phyloP scores from a whole-genome alignment of 1,140 invertebrate genomes.

The Drosophila neocordata region DNA sequence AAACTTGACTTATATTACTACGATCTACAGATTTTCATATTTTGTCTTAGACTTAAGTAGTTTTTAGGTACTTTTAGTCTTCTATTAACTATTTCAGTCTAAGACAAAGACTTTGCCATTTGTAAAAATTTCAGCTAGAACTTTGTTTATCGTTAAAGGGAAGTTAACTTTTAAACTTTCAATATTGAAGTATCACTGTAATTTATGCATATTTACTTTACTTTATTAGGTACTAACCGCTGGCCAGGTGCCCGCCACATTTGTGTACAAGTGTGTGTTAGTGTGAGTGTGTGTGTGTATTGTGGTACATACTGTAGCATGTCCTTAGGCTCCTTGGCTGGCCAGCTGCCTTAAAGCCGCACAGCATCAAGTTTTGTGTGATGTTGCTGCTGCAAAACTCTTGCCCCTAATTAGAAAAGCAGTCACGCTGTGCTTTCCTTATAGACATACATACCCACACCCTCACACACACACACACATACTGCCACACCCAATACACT shows the following conservation, averaged over 20 bases:
- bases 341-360: conserved; percentile 1
- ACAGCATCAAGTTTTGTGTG: conserved; percentile 18
- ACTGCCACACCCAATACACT: neutral
- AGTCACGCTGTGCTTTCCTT: conserved; percentile 45
- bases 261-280: neutral
- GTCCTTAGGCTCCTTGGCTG: neutral
- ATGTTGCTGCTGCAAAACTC: conserved; percentile 21
- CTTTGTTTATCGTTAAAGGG: no score
- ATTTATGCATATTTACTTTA: neutral
- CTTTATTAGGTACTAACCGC: conserved; percentile 5
- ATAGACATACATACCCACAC: conserved; percentile 23
- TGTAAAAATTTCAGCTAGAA: no score
- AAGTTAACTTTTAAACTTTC: no score
- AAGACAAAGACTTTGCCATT: no score
- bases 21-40: no score
- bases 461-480: conserved; percentile 8
- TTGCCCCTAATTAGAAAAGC: conserved; percentile 50
- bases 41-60: no score
- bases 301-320: conserved; percentile 1
- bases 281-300: neutral
- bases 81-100: no score
- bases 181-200: no score
- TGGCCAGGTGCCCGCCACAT: conserved; percentile 8
- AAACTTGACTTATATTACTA: no score
- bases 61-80: no score